Percentiles rank a stretch among this genome's conserved stretches.
These are phyloP conservation scores for Prenolepis imparis DNA, from an alignment of 2,888 invertebrate species.

Conservation along the genomic window DNA sequence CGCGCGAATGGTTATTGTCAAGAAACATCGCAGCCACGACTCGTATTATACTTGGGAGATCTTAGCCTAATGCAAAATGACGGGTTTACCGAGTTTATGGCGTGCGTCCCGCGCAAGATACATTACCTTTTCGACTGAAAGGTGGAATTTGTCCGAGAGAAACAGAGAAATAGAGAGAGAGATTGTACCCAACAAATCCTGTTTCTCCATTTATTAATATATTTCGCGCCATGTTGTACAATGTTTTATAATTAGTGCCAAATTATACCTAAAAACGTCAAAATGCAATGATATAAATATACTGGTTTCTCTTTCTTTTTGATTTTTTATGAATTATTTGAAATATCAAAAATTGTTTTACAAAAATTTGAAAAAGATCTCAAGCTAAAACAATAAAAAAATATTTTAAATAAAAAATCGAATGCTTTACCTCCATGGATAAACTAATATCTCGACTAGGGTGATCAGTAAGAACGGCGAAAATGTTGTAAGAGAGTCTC, in stretches of 20 bases:
- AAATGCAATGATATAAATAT: neutral
- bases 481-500: conserved; percentile 23
- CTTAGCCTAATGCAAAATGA: conserved; percentile 48
- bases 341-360: neutral
- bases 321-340: neutral
- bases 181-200: conserved; percentile 46
- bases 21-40: conserved; percentile 26
- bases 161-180: neutral
- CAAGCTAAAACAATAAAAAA: neutral
- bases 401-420: neutral
- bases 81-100: conserved; percentile 45
- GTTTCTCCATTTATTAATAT: conserved; percentile 47
- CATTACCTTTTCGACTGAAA: conserved; percentile 41
- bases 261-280: no score
- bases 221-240: conserved; percentile 30
- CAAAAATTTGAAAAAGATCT: neutral
- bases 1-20: conserved; percentile 46
- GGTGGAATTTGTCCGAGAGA: conserved; percentile 41
- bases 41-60: conserved; percentile 38
- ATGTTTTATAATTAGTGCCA: conserved; percentile 9
- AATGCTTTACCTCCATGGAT: neutral
- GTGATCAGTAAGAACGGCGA: conserved; percentile 4
- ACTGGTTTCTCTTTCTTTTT: neutral
- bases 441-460: neutral
- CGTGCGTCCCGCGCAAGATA: conserved; percentile 36